Evolutionary conservation across 2,888 invertebrate species (phyloP).

Genomic region (Kryphioiulus occultus): DNA sequence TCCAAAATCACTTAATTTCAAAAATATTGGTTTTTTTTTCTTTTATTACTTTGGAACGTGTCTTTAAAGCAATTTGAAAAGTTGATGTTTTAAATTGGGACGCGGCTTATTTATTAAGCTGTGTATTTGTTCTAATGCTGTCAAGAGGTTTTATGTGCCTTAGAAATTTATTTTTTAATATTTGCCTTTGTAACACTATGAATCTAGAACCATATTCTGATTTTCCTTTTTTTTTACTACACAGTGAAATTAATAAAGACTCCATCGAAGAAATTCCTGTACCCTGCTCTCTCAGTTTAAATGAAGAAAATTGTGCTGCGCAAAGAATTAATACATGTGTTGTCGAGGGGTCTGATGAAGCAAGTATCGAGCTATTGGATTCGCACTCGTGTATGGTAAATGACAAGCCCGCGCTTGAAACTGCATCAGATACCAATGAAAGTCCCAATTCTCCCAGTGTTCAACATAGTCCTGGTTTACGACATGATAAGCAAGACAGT

Average conservation of each 20-base stretch:
- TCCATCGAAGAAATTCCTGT: background rate
- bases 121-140: no score
- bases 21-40: no score
- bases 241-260: background rate
- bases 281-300: background rate
- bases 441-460: background rate
- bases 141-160: no score
- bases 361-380: background rate
- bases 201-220: no score
- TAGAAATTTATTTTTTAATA: no score
- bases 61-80: no score
- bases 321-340: background rate
- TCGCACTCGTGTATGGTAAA: background rate
- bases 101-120: no score
- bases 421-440: background rate
- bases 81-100: no score
- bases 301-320: background rate
- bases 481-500: background rate
- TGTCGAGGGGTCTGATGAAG: background rate
- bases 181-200: no score
- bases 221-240: background rate
- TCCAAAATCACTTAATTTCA: background rate
- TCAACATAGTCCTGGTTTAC: background rate
- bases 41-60: no score
- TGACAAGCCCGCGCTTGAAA: background rate